Percentiles rank a stretch among this genome's conserved stretches.
These are phyloP conservation scores for Bombus waltoni DNA, from an alignment of 1,140 invertebrate species.

Conservation along the genomic window DNA sequence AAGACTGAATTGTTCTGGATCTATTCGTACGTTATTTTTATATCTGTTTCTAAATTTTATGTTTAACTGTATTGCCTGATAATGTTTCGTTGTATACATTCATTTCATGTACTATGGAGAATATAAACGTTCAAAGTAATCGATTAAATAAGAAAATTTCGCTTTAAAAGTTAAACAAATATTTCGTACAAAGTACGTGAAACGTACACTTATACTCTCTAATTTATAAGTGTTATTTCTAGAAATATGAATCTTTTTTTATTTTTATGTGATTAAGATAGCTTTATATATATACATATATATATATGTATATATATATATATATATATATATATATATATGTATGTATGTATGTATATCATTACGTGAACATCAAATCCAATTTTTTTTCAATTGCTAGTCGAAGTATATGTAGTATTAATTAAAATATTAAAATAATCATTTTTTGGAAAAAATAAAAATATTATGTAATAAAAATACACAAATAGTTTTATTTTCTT, in stretches of 20 bases:
- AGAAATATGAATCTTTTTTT: conserved; percentile 5
- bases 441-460: background rate
- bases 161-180: background rate
- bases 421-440: background rate
- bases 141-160: background rate
- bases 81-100: background rate
- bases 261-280: conserved; percentile 1
- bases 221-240: conserved; percentile 14
- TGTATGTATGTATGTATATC: background rate
- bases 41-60: background rate
- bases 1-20: conserved; percentile 40
- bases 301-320: background rate
- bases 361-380: background rate
- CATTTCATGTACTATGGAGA: background rate
- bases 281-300: background rate
- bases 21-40: conserved; percentile 4
- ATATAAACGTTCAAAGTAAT: conserved; percentile 2
- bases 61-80: background rate
- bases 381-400: conserved; percentile 20
- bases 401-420: conserved; percentile 3
- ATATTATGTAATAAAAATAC: conserved; percentile 46
- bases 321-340: background rate
- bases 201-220: conserved; percentile 19
- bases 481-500: conserved; percentile 46
- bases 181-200: conserved; percentile 37